Conservation (phyloP, 1,140 invertebrate species). For the Lordiphosa collinella region DNA sequence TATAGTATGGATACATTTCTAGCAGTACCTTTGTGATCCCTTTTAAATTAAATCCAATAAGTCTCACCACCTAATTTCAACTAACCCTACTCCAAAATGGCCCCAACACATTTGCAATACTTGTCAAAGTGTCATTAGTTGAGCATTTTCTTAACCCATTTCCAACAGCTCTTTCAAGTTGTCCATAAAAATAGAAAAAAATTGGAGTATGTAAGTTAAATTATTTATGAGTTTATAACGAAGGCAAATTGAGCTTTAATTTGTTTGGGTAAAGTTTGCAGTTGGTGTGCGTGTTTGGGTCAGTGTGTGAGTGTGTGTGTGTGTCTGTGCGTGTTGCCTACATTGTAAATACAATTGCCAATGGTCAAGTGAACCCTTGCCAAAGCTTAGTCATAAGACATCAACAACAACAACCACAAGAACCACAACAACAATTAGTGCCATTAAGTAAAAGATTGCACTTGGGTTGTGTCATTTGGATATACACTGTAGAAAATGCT, state of each 20-base stretch:
- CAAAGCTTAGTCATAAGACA: constrained; percentile 5
- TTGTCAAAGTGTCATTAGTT: not conserved
- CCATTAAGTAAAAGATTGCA: constrained; percentile 35
- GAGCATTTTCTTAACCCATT: constrained; percentile 2
- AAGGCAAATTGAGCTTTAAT: constrained; percentile 56
- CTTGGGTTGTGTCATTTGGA: constrained; percentile 11
- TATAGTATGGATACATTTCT: too few relatives aligned
- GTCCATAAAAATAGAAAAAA: not conserved
- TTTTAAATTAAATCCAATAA: too few relatives aligned
- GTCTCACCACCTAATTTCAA: too few relatives aligned
- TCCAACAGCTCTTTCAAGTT: not conserved
- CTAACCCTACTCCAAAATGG: too few relatives aligned
- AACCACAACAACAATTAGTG: constrained; percentile 44
- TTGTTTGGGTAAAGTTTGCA: constrained; percentile 26
- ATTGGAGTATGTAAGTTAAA: constrained; percentile 5
- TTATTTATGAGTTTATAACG: constrained; percentile 54
- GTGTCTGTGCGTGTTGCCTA: constrained; percentile 3
- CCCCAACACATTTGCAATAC: too few relatives aligned
- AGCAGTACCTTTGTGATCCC: too few relatives aligned
- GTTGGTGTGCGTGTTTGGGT: constrained; percentile 30
- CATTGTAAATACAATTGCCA: constrained; percentile 34
- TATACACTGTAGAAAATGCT: constrained; percentile 1
- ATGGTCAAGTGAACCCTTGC: not conserved
- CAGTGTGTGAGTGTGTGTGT: not conserved
- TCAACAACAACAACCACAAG: not conserved